phyloP scores from a whole-genome alignment of 2,797 vertebrate species.

The Hydrocynus forskahlii region DNA sequence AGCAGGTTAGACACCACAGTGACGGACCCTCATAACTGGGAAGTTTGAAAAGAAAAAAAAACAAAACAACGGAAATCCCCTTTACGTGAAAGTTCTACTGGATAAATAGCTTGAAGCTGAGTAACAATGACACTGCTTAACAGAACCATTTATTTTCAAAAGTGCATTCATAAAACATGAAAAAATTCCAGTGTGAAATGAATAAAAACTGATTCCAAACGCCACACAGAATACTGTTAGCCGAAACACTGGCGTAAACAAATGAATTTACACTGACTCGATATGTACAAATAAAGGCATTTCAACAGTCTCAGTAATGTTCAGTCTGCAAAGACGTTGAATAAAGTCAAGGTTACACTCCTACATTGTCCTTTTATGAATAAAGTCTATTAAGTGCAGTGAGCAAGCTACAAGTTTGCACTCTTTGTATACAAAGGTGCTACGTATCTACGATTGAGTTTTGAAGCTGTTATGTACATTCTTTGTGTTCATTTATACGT shows the following conservation, averaged over 20 bases:
- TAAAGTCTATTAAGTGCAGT: not conserved
- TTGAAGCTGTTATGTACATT: not conserved
- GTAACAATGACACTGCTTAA: not conserved
- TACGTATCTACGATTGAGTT: not conserved
- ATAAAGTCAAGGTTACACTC: not conserved
- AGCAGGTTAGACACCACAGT: too few relatives aligned
- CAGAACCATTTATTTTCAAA: constrained; percentile 46
- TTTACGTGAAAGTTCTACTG: not conserved
- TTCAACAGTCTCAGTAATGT: not conserved
- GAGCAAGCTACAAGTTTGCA: constrained; percentile 13
- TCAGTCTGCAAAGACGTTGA: not conserved
- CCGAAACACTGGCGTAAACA: constrained; percentile 4
- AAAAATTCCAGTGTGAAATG: constrained; percentile 32
- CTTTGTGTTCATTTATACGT: not conserved
- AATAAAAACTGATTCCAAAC: constrained; percentile 13
- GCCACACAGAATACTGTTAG: not conserved
- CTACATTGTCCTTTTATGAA: not conserved
- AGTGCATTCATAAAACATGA: constrained; percentile 33
- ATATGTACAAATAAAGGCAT: constrained; percentile 23
- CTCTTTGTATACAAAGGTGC: not conserved
- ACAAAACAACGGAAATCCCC: not conserved
- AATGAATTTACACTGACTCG: constrained; percentile 17
- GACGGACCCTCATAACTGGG: too few relatives aligned
- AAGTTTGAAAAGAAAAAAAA: not conserved
- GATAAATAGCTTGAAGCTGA: not conserved